Base-by-base conservation (phyloP, 2,797 vertebrate species). In the Chelon auratus region DNA sequence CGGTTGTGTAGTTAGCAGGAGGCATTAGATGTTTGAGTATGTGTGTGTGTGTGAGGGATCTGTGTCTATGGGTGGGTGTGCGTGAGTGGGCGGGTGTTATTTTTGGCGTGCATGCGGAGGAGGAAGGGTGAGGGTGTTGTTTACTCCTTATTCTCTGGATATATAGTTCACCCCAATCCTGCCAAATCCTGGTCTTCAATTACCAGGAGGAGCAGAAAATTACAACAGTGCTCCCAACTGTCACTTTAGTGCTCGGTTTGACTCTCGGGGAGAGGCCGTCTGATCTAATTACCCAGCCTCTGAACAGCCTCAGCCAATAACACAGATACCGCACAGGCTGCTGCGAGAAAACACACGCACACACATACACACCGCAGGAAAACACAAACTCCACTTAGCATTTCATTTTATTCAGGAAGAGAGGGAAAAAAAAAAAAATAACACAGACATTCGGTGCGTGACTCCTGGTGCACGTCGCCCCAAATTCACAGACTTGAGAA, bases 261-360 rank as follows among this genome's bases (percentile, higher is more conserved):
- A 84, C 80, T 89, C 89, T 89, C 53, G 26, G 82, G 77, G 84
- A 83, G 86, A 89, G 85, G 84, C 87, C 88, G 87, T 87, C 82
- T 89, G 87, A 92, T 93, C 89, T 91, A 91, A 94, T 94, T 91
- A 92, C 87, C 81, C 78, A 68, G 72, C 76, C 88, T 78, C 85
- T 83, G 76, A 90, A 89, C 88, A 88, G 85, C 76, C 85, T 88
- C 78, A 62, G 77, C 86, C 85, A 92, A 86, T 87, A 91, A 90
- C 83, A 80, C 58, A 68, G 75, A 87, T 75, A 77, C 66, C 57
- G 42, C 77, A 60, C 62, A 62, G 72, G 65, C 74, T 62, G 65
- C 74, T 62, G 73, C 13, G 10, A 58, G 65, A 39, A 72, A 63
- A 50, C 17, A 50, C 47, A 50, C 57, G 52, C 45, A 62, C 53